These are phyloP conservation scores for Chymomyza costata DNA, from an alignment of 1,140 invertebrate genomes.

Conservation along the genomic window DNA sequence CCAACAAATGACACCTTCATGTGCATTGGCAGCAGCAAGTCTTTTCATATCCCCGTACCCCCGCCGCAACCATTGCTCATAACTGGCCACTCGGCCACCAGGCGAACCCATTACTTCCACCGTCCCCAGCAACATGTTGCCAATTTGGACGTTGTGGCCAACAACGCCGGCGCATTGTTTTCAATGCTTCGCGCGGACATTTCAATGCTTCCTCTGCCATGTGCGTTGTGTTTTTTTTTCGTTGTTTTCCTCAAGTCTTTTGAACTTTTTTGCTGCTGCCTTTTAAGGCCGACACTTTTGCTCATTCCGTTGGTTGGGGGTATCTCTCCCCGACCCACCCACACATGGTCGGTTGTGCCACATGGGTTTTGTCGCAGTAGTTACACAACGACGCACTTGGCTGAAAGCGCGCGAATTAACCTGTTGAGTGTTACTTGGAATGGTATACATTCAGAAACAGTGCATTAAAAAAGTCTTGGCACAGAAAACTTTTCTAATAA, in stretches of 20 bases:
- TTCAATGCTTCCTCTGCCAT: slow-evolving; percentile 52
- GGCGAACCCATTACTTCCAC: too few species aligned
- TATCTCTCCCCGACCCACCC: neutral
- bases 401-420: slow-evolving; percentile 54
- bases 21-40: slow-evolving; percentile 38
- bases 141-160: slow-evolving; percentile 44
- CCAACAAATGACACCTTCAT: slow-evolving; percentile 70
- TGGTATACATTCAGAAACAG: too few species aligned
- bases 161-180: slow-evolving; percentile 45
- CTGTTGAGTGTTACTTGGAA: too few species aligned
- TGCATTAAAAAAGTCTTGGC: too few species aligned
- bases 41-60: neutral
- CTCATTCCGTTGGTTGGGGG: slow-evolving; percentile 31
- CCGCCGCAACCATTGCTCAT: slow-evolving; percentile 24
- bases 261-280: slow-evolving; percentile 47
- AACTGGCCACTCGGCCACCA: slow-evolving; percentile 41
- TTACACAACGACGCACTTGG: slow-evolving; percentile 23
- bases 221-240: slow-evolving; percentile 51
- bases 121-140: slow-evolving; percentile 47
- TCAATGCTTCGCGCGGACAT: slow-evolving; percentile 32
- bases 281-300: slow-evolving; percentile 61
- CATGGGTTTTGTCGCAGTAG: too few species aligned
- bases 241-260: too few species aligned
- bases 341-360: too few species aligned
- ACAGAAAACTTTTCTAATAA: too few species aligned